phyloP scores from a whole-genome alignment of 2,797 vertebrate species.

The Otus scops region DNA sequence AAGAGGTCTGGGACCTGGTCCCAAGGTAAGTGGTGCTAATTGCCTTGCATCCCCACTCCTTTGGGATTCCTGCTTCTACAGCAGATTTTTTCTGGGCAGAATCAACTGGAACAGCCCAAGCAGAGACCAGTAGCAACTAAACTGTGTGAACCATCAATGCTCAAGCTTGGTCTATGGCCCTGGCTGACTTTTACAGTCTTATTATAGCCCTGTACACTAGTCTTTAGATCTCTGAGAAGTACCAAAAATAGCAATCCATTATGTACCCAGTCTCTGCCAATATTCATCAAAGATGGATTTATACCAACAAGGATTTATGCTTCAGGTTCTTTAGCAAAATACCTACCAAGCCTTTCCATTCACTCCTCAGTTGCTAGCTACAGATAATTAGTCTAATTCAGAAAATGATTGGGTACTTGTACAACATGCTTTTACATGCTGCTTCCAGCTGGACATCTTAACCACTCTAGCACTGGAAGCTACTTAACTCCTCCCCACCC shows the following conservation, averaged over 20 bases:
- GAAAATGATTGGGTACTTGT: not conserved
- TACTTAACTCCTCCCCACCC: not conserved
- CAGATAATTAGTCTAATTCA: not conserved
- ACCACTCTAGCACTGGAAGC: not conserved
- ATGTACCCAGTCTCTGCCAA: not conserved
- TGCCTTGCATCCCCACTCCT: rapidly evolving
- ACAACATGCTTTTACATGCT: not conserved
- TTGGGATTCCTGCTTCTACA: not conserved
- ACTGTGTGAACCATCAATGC: not conserved
- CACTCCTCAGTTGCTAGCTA: not conserved
- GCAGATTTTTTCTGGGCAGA: not conserved
- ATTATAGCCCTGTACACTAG: not conserved
- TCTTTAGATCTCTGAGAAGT: not conserved
- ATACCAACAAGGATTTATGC: not conserved
- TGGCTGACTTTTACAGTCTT: not conserved
- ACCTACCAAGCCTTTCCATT: not conserved
- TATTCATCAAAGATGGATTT: not conserved
- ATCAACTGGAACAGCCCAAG: not conserved
- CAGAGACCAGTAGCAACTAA: not conserved
- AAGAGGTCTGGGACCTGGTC: not conserved
- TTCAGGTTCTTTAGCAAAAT: not conserved
- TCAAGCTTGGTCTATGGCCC: not conserved
- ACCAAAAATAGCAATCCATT: not conserved
- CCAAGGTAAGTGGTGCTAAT: not conserved
- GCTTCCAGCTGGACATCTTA: not conserved